Conservation (phyloP, 2,113 vertebrate species). For the rabbit (Oryctolagus cuniculus) region mOryCun1.1 NC_091435.1:158183501-158184000, state of each 20-base stretch:
- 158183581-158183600: too few species aligned
- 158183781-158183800: not conserved
- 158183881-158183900: not conserved
- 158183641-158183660: not conserved
- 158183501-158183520: too few species aligned
- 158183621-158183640: too few species aligned
- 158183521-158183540: too few species aligned
- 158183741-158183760: not conserved
- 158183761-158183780: not conserved
- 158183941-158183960: not conserved
- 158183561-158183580: too few species aligned
- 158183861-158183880: constrained; percentile 8
- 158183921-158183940: not conserved
- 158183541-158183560: too few species aligned
- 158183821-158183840: not conserved
- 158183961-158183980: not conserved
- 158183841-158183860: not conserved
- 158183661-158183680: not conserved
- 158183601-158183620: too few species aligned
- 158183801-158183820: not conserved
- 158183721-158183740: not conserved
- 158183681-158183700: not conserved
- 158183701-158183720: not conserved
- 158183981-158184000: not conserved
- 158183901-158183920: not conserved